Evolutionary conservation across 1,140 invertebrate genomes (phyloP).

Genomic region (Drosophila guanche): DNA sequence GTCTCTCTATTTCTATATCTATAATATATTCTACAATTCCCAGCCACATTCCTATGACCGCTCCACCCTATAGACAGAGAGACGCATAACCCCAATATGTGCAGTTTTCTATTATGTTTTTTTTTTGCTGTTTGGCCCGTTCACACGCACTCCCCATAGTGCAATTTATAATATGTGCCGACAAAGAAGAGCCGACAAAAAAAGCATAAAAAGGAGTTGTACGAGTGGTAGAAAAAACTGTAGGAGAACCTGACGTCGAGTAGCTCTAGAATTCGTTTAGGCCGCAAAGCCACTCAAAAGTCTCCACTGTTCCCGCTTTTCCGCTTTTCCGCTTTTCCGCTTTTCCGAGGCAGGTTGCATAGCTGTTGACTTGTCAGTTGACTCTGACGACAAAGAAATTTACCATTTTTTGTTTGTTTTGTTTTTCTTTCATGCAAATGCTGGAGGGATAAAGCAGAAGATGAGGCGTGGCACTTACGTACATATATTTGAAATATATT

Average conservation of each 20-base stretch:
- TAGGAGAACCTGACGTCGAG: slow-evolving; percentile 29
- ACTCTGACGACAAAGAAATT: slow-evolving; percentile 33
- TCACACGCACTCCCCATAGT: slow-evolving; percentile 68
- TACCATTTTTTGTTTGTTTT: slow-evolving; percentile 22
- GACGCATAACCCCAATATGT: slow-evolving; percentile 38
- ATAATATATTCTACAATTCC: too few species aligned
- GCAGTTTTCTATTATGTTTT: slow-evolving; percentile 29
- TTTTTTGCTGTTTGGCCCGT: slow-evolving; percentile 51
- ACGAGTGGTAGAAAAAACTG: slow-evolving; percentile 12
- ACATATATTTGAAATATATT: slow-evolving; percentile 12
- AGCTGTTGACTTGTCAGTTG: slow-evolving; percentile 68
- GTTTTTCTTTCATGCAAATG: slow-evolving; percentile 58
- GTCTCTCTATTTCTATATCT: too few species aligned
- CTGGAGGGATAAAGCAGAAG: slow-evolving; percentile 9
- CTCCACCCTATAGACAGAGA: background rate
- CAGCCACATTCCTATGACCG: too few species aligned
- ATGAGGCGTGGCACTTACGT: slow-evolving; percentile 39
- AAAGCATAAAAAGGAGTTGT: slow-evolving; percentile 3
- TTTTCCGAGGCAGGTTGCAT: slow-evolving; percentile 61
- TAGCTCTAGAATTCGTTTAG: slow-evolving; percentile 52
- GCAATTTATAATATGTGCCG: slow-evolving; percentile 74
- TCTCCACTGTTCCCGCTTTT: slow-evolving; percentile 17
- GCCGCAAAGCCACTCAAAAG: slow-evolving; percentile 33
- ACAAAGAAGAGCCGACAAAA: slow-evolving; percentile 37
- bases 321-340: slow-evolving; percentile 23